phyloP scores from a whole-genome alignment of 2,888 invertebrate genomes.

The Eristalis intricaria region DNA sequence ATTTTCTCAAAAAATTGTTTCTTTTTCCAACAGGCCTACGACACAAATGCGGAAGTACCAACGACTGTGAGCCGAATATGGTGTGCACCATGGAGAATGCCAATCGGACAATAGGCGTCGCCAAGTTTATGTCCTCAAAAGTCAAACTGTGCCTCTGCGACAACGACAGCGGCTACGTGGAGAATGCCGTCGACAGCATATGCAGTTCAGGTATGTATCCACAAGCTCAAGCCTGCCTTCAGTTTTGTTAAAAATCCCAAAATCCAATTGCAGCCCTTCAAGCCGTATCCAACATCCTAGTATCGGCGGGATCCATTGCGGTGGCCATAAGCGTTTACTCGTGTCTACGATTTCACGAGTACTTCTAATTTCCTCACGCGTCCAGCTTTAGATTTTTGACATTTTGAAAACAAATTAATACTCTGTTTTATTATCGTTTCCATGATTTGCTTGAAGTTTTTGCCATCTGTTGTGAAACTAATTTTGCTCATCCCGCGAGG shows the following conservation, averaged over 20 bases:
- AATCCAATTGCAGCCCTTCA: conserved; percentile 75
- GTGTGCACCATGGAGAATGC: conserved; percentile 84
- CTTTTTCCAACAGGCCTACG: conserved; percentile 76
- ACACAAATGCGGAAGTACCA: conserved; percentile 84
- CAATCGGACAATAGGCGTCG: conserved; percentile 81
- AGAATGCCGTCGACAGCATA: conserved; percentile 83
- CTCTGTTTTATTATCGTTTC: background rate
- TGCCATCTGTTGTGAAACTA: background rate
- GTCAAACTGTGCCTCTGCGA: conserved; percentile 85
- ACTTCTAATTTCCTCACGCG: conserved; percentile 36
- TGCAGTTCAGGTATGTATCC: conserved; percentile 83
- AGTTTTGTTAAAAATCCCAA: background rate
- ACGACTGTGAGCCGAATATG: conserved; percentile 86
- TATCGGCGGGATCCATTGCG: conserved; percentile 75
- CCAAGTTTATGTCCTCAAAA: conserved; percentile 81
- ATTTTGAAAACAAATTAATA: background rate
- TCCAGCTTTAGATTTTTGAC: background rate
- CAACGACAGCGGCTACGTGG: conserved; percentile 84
- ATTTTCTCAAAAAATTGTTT: background rate
- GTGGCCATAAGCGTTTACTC: conserved; percentile 76
- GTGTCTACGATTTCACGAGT: conserved; percentile 59
- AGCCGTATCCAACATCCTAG: conserved; percentile 75
- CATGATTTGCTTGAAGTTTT: background rate
- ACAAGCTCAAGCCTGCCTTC: background rate
- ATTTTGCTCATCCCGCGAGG: background rate